Base-by-base conservation (phyloP, 2,888 invertebrate species). In the Rhopalosiphum nymphaeae region DNA sequence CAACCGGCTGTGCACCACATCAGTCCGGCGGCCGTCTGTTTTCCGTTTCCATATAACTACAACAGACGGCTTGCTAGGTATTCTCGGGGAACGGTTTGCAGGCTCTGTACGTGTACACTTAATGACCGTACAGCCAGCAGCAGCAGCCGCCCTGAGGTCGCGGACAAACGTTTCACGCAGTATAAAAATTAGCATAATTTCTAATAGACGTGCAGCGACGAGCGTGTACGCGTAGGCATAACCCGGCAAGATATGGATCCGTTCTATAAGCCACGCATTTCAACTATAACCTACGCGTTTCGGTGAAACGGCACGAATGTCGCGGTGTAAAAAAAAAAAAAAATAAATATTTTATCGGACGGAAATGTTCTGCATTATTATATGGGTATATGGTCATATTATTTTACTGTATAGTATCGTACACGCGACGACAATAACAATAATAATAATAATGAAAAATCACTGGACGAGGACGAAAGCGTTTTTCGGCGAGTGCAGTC, bases 381-480 rank as follows among this genome's bases (percentile, higher is more conserved):
- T 56, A 56, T 61, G 11, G 10, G 29, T 26, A 1, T 49, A 49
- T 49, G 29, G 29, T 61, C 44, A 61, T 29, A 61, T 29, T 26
- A 11, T 29, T 29, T 29, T n/a, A 67, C n/a, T 3, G 16, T 53
- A 11, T 57, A 26, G 26, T 61, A 61, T 29, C 10, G 53, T 53
- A 53, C 53, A 53, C 53, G 16, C 61, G 10, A 61, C 61, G 61
- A 13, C 61, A 11, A 61, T n/a, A 36, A 67, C 21, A 29, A 61
- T 61, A 67, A 67, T 67, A 67, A 67, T 67, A 67, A 67, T 36
- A 21, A 36, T 36, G 67, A 67, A 91, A 78, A 91, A 78, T 91
- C 91, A 91, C 49, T 16, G 90, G 57, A 93, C 92, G 93, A 85
- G 26, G 57, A 49, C 85, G 93, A 90, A 90, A 93, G 90, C 93